Evolutionary conservation across 2,113 vertebrate genomes (phyloP), one percentile per base, ranked within the genome.

Genomic region (Colossoma macropomum): DNA sequence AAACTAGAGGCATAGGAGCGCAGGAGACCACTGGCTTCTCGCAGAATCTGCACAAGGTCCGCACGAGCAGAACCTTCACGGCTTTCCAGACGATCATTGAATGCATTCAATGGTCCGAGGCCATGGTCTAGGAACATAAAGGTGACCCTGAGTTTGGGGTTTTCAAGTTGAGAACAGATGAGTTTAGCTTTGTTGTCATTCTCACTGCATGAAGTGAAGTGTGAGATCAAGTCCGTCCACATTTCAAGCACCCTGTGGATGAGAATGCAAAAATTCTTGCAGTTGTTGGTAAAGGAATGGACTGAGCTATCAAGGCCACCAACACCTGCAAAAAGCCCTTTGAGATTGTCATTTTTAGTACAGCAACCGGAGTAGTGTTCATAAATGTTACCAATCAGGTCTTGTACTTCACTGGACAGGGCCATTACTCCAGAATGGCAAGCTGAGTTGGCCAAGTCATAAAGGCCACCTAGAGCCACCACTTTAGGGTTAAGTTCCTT

Each of bases 91-190:
- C 30, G 74, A 23, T 28, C 84, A 34, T 91, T 90, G 75, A 94
- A 93, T 23, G 17, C 81, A 25, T 86, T 80, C 52, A 95, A 89
- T 8, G 94, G 92, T 80, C 89, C 91, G 38, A 95, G 69, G 65
- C 89, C 88, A 34, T 91, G 79, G 45, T 90, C 89, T 56, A 95
- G 84, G 77, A 94, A 93, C 87, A 93, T 86, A 21, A 94, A 92
- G 0, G 84, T 89, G 15, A 88, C 86, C 84, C 80, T 93, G 86
- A 94, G 79, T 90, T 90, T 91, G 32, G 87, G 88, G 85, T 92
- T 89, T 63, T 91, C 85, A 65, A 95, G 79, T 71, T 88, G 88
- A 1, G 86, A 88, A 81, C 81, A 89, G 85, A 95, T 92, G n/a
- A 54, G 75, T 73, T 88, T 86, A 59, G 83, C 90, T 76, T 89